Evolutionary conservation across 1,140 invertebrate genomes (phyloP).

Genomic region (Panagrolaimus sp.): DNA sequence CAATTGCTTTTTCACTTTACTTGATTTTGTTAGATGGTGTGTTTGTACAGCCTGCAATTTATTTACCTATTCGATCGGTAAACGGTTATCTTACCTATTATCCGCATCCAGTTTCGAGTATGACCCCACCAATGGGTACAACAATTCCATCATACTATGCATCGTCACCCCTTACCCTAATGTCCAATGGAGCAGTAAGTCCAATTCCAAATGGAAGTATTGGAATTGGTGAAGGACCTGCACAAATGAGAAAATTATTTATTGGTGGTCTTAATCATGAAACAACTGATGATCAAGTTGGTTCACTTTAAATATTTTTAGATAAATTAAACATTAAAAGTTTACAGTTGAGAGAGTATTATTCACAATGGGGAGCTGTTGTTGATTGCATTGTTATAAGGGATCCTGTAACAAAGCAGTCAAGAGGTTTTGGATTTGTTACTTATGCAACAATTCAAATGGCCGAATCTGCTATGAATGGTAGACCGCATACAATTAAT

Average conservation of each 20-base stretch:
- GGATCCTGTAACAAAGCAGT: constrained; percentile 86
- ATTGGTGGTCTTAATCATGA: constrained; percentile 91
- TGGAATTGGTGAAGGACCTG: neutral
- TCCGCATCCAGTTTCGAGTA: constrained; percentile 17
- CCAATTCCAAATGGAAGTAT: neutral
- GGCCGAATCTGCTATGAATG: constrained; percentile 84
- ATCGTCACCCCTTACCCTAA: neutral
- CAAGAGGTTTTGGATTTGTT: constrained; percentile 91
- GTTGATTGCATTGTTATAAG: constrained; percentile 97
- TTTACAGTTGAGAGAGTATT: constrained; percentile 77
- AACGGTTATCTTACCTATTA: constrained; percentile 15
- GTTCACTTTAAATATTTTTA: constrained; percentile 19
- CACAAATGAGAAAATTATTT: constrained; percentile 76
- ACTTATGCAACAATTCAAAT: constrained; percentile 77
- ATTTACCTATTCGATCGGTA: constrained; percentile 14
- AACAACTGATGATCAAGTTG: constrained; percentile 79
- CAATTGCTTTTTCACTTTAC: constrained; percentile 15
- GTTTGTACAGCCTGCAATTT: constrained; percentile 16
- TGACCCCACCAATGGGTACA: constrained; percentile 14
- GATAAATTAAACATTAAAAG: neutral
- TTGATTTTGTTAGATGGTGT: constrained; percentile 17
- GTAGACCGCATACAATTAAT: constrained; percentile 74
- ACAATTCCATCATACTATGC: neutral
- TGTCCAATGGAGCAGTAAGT: neutral
- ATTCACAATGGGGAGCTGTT: constrained; percentile 86